Evolutionary conservation across 2,113 vertebrate species (phyloP).

Genomic region (Dinomys branickii): DNA sequence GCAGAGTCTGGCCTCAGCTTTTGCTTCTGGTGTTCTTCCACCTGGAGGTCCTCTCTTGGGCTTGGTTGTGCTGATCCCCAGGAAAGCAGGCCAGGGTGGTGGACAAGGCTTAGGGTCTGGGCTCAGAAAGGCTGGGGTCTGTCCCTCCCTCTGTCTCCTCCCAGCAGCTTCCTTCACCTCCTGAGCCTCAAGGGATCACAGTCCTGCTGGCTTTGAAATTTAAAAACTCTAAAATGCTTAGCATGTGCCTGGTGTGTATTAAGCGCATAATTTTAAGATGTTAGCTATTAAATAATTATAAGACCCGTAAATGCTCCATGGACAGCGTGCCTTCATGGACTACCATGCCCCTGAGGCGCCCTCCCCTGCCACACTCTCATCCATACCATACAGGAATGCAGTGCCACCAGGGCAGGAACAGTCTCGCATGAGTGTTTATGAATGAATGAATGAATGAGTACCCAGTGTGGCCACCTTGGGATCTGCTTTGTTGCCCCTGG

Average conservation of each 20-base stretch:
- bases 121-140: not conserved
- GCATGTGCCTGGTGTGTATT: not conserved
- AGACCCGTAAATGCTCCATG: not conserved
- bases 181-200: not conserved
- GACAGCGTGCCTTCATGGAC: not conserved
- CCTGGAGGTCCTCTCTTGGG: fast-evolving
- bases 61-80: not conserved
- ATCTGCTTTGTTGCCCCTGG: not conserved
- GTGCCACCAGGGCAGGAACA: fast-evolving
- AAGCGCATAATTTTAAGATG: not conserved
- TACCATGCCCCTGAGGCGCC: not conserved
- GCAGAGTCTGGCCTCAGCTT: not conserved
- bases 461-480: not conserved
- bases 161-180: not conserved
- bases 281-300: not conserved
- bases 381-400: not conserved
- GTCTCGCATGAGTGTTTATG: not conserved
- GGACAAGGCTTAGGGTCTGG: not conserved
- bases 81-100: not conserved
- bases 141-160: not conserved
- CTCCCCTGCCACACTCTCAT: not conserved
- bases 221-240: not conserved
- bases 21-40: not conserved
- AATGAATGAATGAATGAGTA: not conserved
- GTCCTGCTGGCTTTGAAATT: not conserved